These are phyloP conservation scores for Sminthurinus aureus DNA, from an alignment of 2,888 invertebrate species.

Conservation along the genomic window DNA sequence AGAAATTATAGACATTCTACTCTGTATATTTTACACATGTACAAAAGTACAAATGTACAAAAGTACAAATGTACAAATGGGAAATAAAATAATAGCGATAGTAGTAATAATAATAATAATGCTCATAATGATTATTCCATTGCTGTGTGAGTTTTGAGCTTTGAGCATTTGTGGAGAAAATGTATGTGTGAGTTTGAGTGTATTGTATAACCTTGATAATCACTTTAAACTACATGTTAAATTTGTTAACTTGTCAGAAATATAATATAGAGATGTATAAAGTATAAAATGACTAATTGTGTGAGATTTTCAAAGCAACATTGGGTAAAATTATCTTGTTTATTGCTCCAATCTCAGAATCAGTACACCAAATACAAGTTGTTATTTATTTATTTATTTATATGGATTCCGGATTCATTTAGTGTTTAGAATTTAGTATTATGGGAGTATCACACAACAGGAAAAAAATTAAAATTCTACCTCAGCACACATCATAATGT, in stretches of 20 bases:
- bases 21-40: background rate
- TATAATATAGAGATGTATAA: background rate
- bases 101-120: background rate
- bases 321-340: background rate
- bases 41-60: background rate
- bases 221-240: conserved; percentile 6
- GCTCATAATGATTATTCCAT: too few species aligned
- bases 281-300: conserved; percentile 11
- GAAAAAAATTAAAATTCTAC: too few species aligned
- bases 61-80: conserved; percentile 10
- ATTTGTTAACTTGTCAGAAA: conserved; percentile 14
- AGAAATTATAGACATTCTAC: too few species aligned
- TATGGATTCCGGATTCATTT: too few species aligned
- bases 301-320: background rate
- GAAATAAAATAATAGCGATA: background rate
- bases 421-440: too few species aligned
- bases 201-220: conserved; percentile 15
- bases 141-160: too few species aligned
- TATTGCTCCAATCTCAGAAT: too few species aligned
- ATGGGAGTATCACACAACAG: too few species aligned
- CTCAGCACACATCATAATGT: too few species aligned
- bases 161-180: too few species aligned
- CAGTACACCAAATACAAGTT: too few species aligned
- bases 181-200: background rate
- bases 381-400: too few species aligned